These are phyloP conservation scores for Apis florea DNA, from an alignment of 1,140 invertebrate species.

Conservation along the genomic window DNA sequence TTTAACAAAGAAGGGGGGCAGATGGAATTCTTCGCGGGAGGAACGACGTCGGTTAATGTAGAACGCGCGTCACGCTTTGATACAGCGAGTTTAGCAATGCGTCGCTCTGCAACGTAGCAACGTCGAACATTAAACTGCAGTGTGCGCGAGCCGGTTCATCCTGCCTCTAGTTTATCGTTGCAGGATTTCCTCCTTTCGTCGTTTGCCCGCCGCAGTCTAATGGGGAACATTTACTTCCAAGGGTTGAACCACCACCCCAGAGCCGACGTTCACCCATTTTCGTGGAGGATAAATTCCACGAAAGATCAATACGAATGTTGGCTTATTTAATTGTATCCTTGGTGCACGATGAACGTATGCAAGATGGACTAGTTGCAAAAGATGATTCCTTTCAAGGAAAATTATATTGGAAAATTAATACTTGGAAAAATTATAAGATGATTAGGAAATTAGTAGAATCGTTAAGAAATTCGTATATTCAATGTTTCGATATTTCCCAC, in stretches of 20 bases:
- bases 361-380: too few relatives aligned
- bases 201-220: constrained; percentile 45
- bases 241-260: constrained; percentile 41
- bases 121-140: constrained; percentile 44
- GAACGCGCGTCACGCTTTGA: constrained; percentile 31
- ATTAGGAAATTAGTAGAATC: too few relatives aligned
- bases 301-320: constrained; percentile 45
- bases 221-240: constrained; percentile 37
- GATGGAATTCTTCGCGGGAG: background rate
- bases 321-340: background rate
- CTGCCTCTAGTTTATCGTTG: constrained; percentile 43
- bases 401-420: too few relatives aligned
- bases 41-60: constrained; percentile 1
- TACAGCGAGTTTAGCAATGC: constrained; percentile 17
- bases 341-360: too few relatives aligned
- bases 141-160: constrained; percentile 29
- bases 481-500: too few relatives aligned
- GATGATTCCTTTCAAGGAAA: too few relatives aligned
- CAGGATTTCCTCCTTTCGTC: constrained; percentile 41
- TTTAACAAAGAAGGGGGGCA: constrained; percentile 11
- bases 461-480: too few relatives aligned
- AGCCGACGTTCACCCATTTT: constrained; percentile 26
- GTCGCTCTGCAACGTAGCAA: constrained; percentile 1
- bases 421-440: too few relatives aligned
- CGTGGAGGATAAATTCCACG: constrained; percentile 19